Conservation (phyloP, 2,113 vertebrate species). For the Nematolebias whitei region DNA sequence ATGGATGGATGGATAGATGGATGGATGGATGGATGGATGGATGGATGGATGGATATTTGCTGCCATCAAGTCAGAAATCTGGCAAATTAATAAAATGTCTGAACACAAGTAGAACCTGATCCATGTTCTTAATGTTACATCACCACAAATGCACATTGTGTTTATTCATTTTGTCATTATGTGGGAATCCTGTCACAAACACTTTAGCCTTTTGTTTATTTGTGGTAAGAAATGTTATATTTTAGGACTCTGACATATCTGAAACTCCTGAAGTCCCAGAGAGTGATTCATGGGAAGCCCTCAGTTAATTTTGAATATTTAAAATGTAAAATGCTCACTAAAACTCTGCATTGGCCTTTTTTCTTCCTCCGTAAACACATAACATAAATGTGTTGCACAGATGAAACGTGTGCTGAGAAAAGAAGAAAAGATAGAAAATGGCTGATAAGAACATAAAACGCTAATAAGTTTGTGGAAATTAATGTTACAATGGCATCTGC, state of each 20-base stretch:
- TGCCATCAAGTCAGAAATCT: background rate
- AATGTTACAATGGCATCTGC: constrained; percentile 37
- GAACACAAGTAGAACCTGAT: background rate
- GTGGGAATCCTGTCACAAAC: constrained; percentile 60
- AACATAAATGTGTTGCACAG: no score
- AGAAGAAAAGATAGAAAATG: constrained; percentile 7
- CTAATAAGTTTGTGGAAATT: constrained; percentile 45
- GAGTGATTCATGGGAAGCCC: constrained; percentile 59
- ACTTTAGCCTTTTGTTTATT: constrained; percentile 31
- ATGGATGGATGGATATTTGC: no score
- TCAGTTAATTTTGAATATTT: background rate
- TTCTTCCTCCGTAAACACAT: no score
- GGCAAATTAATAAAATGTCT: background rate
- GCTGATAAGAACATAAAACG: constrained; percentile 7
- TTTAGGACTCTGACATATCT: constrained; percentile 59
- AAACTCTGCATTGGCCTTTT: no score
- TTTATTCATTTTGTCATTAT: constrained; percentile 25
- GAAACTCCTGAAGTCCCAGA: constrained; percentile 48
- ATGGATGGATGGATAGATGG: no score
- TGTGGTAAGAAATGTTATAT: constrained; percentile 58
- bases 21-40: no score
- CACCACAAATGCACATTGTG: constrained; percentile 16
- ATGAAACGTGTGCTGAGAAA: background rate
- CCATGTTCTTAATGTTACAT: background rate
- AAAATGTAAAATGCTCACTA: no score